Conservation (phyloP, 2,888 invertebrate genomes). For the Augochlorella aurata region DNA sequence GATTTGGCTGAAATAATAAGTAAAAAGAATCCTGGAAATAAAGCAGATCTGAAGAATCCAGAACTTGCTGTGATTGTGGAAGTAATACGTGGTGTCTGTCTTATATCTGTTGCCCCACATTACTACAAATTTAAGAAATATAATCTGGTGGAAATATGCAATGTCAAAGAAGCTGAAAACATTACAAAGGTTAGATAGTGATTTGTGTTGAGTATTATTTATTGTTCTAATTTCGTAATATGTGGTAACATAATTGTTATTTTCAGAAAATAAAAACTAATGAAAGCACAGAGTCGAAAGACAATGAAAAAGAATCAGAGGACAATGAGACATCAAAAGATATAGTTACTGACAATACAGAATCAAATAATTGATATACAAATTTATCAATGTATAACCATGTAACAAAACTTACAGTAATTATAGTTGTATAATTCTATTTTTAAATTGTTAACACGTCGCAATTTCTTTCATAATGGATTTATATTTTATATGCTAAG, state of each 20-base stretch:
- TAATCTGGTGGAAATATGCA: conserved; percentile 87
- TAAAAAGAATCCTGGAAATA: conserved; percentile 87
- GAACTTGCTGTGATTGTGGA: conserved; percentile 91
- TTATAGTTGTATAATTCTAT: background rate
- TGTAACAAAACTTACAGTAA: background rate
- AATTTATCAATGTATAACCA: background rate
- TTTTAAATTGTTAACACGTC: background rate
- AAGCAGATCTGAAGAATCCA: conserved; percentile 90
- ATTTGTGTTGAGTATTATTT: background rate
- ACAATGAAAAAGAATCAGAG: background rate
- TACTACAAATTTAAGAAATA: conserved; percentile 92
- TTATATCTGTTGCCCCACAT: conserved; percentile 90
- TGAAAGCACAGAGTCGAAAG: background rate
- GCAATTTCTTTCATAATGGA: background rate
- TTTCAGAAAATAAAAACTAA: conserved; percentile 11
- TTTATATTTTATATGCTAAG: background rate
- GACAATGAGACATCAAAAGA: background rate
- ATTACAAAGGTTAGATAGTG: conserved; percentile 17
- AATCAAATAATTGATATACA: background rate
- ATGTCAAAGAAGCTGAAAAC: conserved; percentile 38
- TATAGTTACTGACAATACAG: background rate
- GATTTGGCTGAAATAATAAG: conserved; percentile 88
- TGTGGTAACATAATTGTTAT: background rate
- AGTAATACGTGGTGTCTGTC: conserved; percentile 90
- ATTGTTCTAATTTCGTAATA: background rate